Evolutionary conservation across 2,888 invertebrate species (phyloP), one percentile per base, ranked within the genome.

Genomic region (Megaustenia siamemsis): DNA sequence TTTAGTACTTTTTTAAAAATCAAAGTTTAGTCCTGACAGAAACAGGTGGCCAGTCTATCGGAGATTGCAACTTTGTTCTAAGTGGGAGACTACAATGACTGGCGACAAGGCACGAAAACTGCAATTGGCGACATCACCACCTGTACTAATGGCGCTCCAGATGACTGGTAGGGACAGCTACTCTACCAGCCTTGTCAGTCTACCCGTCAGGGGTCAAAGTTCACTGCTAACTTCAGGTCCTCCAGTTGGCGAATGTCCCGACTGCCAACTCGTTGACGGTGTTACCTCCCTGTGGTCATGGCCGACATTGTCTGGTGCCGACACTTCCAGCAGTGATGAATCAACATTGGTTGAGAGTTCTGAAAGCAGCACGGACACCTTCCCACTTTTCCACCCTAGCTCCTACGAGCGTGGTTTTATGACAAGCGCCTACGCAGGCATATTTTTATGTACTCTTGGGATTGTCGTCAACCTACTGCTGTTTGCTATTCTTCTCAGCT

Each of bases 371-470:
- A 40, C 68, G 35, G 21, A 78, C 32, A 28, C 63, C 28, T 28
- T 73, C 45, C 38, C 71, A 12, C n/a, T 45, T 43, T 82, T 60
- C 45, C 32, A 66, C 12, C 81, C 76, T 24, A 75, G 87, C 35
- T 85, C 87, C 0, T 85, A 86, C 66, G 87, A 87, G 82, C 77
- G 88, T 0, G 88, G 87, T 49, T 88, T 88, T 76, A 56, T 81
- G 32, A 82, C 85, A 15, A 87, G 87, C 69, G 87, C 87, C 24
- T 78, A 79, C 53, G 79, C 86, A 24, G 88, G 88, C 6, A 86
- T 83, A 2, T 38, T 78, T 28, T 53, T 83, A 10, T 83, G 83
- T 43, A 32, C 63, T n/a, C 4, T 69, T 8, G 78, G 78, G 1
- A 83, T 79, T 68, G 63, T 83, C 43, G 32, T 71, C 40, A 83